These are phyloP conservation scores for Engraulis encrasicolus DNA, from an alignment of 2,113 vertebrate species.

Conservation along the genomic window DNA sequence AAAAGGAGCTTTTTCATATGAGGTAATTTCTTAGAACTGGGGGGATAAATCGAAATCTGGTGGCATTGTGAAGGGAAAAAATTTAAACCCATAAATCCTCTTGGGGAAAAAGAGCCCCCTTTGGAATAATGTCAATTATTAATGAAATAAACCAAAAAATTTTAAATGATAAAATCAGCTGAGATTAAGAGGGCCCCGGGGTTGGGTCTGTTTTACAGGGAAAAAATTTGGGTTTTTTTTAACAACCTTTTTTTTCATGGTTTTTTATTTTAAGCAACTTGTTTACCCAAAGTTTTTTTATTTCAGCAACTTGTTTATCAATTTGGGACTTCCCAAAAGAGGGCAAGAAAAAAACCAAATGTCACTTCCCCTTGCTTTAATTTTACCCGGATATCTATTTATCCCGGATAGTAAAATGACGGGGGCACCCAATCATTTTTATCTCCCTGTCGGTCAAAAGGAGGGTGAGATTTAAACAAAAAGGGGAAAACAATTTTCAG, in stretches of 20 bases:
- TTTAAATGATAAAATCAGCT: neutral
- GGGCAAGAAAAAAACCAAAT: neutral
- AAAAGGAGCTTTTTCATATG: too few species aligned
- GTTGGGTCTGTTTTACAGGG: neutral
- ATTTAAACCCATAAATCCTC: too few species aligned
- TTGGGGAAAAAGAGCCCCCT: too few species aligned
- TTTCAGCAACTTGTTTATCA: too few species aligned
- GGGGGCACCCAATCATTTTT: neutral
- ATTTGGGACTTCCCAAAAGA: neutral
- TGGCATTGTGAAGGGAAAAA: neutral
- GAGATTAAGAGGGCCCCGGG: neutral
- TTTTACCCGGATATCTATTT: too few species aligned
- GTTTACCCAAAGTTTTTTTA: too few species aligned
- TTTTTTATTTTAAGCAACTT: too few species aligned
- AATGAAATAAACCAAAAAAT: neutral
- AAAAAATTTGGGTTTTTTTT: too few species aligned
- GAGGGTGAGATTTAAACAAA: neutral
- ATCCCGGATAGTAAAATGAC: too few species aligned
- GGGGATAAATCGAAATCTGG: neutral
- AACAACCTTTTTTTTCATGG: too few species aligned
- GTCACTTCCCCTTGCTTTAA: neutral
- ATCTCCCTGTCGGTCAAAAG: neutral
- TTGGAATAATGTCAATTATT: too few species aligned
- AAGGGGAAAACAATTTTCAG: neutral
- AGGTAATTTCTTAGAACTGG: neutral